Evolutionary conservation across 2,888 invertebrate genomes (phyloP), one percentile per base, ranked within the genome.

Genomic region (Torymus aiolomorphi): DNA sequence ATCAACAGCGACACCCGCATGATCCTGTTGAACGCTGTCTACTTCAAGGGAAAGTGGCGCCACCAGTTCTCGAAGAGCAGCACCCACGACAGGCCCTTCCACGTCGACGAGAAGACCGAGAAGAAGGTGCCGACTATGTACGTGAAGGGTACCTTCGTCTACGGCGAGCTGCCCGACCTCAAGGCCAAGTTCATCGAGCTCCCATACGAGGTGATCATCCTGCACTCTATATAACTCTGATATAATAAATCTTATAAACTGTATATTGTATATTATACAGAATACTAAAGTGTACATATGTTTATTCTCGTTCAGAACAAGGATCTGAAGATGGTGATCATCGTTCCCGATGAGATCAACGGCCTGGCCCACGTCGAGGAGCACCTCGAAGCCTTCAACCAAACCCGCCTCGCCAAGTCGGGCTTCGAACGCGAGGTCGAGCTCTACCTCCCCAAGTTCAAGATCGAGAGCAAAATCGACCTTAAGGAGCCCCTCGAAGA

Each of bases 11-110:
- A 90, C 0, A 95, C 96, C 0, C 92, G 94, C 67, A 90, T 96
- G 76, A 94, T 97, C 2, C 92, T 97, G 11, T 93, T 96, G 2
- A 97, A 97, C 88, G 97, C 96, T 0, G 93, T 97, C 16, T 96
- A 97, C 88, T 97, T 97, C 91, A 97, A 97, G 92, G 95, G 95
- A 3, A 91, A 92, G 57, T 97, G 97, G 96, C 89, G 91, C 51
- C 88, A 92, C 31, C 91, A 94, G 84, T 98, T 97, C 87, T 87
- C 94, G 20, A 86, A 91, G 0, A 85, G 86, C 0, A 54, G 84
- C 1, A 97, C 97, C 0, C 84, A 81, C n/a, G 91, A 93, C 0
- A 92, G 90, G 69, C 92, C 93, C 1, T 98, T 98, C 91, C 92
- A 94, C 86, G 80, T 94, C 14, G 91, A 92, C 49, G 89, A 89